A percentile compares a stretch with the other conserved stretches of the same genome.
phyloP scores from a whole-genome alignment of 2,888 invertebrate genomes.

The Drosophila multiciliata region DNA sequence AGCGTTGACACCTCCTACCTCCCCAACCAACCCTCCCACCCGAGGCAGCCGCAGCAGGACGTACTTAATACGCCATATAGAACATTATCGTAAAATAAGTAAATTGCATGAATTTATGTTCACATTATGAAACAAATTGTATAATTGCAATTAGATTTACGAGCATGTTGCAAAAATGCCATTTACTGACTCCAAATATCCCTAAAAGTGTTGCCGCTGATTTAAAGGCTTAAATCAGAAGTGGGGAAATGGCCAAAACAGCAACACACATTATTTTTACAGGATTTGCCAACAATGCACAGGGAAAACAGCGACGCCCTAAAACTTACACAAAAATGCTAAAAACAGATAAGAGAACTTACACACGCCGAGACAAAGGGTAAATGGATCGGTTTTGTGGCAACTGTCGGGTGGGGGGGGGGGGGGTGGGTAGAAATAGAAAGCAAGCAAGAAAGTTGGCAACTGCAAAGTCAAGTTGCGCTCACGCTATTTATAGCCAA shows the following conservation, averaged over 20 bases:
- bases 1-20: conserved; percentile 36
- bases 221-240: conserved; percentile 15
- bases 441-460: conserved; percentile 67
- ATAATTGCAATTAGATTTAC: conserved; percentile 77
- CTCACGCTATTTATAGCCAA: conserved; percentile 77
- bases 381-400: conserved; percentile 24
- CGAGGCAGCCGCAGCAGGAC: not conserved
- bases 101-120: conserved; percentile 49
- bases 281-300: conserved; percentile 28
- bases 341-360: conserved; percentile 71
- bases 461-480: conserved; percentile 76
- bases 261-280: conserved; percentile 37
- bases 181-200: conserved; percentile 36
- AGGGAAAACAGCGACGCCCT: conserved; percentile 34
- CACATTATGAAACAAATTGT: conserved; percentile 71
- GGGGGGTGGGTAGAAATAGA: conserved; percentile 17
- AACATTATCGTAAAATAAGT: conserved; percentile 37
- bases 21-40: not conserved
- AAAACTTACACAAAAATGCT: conserved; percentile 69
- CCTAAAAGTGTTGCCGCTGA: conserved; percentile 15
- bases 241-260: conserved; percentile 29
- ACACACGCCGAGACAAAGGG: conserved; percentile 47
- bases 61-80: conserved; percentile 37
- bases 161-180: conserved; percentile 45
- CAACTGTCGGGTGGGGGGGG: not conserved